These are phyloP conservation scores for Mycetomoellerius zeteki DNA, from an alignment of 1,140 invertebrate genomes.

Conservation along the genomic window DNA sequence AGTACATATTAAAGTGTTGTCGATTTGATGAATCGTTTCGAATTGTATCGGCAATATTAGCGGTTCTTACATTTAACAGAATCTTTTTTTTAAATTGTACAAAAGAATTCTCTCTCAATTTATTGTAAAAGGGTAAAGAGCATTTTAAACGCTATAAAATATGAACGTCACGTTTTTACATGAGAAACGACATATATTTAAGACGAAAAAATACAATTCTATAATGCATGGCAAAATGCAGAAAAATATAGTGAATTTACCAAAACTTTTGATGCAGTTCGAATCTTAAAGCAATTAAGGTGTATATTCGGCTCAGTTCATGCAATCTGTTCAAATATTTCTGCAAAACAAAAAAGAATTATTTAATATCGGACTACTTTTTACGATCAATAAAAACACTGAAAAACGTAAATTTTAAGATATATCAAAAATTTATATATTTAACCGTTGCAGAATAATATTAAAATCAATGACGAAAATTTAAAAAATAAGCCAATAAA, in stretches of 20 bases:
- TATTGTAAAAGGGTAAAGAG: not conserved
- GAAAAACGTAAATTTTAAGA: not conserved
- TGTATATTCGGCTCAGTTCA: slow-evolving; percentile 81
- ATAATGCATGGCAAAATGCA: not conserved
- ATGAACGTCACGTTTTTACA: slow-evolving; percentile 1
- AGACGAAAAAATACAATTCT: not conserved
- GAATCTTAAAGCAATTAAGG: slow-evolving; percentile 79
- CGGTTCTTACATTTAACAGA: not conserved
- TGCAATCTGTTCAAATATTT: slow-evolving; percentile 83
- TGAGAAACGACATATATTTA: slow-evolving; percentile 11
- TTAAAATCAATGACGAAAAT: slow-evolving; percentile 60
- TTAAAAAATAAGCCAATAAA: not conserved
- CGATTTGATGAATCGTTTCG: slow-evolving; percentile 1
- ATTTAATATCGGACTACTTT: not conserved
- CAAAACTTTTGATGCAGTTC: slow-evolving; percentile 80
- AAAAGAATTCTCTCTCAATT: slow-evolving; percentile 17
- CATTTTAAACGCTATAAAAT: not conserved
- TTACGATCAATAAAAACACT: slow-evolving; percentile 2
- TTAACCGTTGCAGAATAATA: slow-evolving; percentile 6
- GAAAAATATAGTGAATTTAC: slow-evolving; percentile 57
- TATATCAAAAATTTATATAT: not conserved
- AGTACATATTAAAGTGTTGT: slow-evolving; percentile 24
- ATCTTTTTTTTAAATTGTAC: slow-evolving; percentile 12
- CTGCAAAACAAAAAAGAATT: slow-evolving; percentile 79
- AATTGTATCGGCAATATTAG: slow-evolving; percentile 10